Evolutionary conservation across 2,797 vertebrate genomes (phyloP), one percentile per base, ranked within the genome.

Genomic region (Bufotes viridis): DNA sequence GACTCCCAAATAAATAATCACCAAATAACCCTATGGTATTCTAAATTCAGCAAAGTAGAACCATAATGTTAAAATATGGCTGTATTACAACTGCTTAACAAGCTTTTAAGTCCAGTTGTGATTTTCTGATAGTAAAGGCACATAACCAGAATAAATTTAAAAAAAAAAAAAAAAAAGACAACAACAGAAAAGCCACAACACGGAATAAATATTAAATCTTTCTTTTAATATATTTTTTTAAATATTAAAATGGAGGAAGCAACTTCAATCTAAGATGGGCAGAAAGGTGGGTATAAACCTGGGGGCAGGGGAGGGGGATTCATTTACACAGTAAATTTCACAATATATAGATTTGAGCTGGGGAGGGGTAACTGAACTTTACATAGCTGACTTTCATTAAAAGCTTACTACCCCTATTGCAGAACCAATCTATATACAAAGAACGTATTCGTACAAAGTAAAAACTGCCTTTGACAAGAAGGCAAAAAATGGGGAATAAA

Each of bases 251-350:
- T 58, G 57, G 84, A 88, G 80, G 85, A 89, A 89, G 88, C 84
- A 89, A 82, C 78, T 89, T 60, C 72, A 88, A 78, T 7, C 8
- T n/a, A 79, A 84, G 53, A 81, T 65, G 49, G 49, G 53, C 60
- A 75, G 42, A 42, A 20, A 75, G 42, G 63, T 22, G 53, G 2
- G 49, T 78, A 89, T 60, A 82, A 53, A 61, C 42, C 42, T 42
- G 42, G 42, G 7, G 24, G 18, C 42, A 6, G 42, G 42, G 7
- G 24, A 14, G 22, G 58, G 78, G 42, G 5, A 79, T 58, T 87
- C 80, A 89, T 89, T 89, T 89, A 89, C 88, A 89, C 24, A 87
- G 88, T 89, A 89, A 89, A 89, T 87, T 87, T 83, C 0, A 88
- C 57, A 67, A 88, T 67, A 63, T 65, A 81, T 80, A 87, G n/a